These are phyloP conservation scores for Autographa pulchrina DNA, from an alignment of 2,888 invertebrate genomes.

Conservation along the genomic window DNA sequence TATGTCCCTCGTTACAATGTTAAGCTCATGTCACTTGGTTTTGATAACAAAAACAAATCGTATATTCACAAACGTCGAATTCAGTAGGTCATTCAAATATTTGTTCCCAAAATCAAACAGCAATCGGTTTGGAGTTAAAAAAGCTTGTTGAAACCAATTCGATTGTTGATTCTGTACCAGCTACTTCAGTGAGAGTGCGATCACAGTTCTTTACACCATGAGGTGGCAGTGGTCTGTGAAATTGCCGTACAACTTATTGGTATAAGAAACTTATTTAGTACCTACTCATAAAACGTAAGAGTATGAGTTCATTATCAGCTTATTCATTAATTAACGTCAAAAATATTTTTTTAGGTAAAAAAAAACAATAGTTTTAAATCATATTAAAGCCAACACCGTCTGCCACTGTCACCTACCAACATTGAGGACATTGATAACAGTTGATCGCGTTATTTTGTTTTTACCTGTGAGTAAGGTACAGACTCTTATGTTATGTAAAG, in stretches of 20 bases:
- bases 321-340: no score
- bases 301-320: no score
- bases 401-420: no score
- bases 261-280: no score
- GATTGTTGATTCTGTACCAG: not conserved
- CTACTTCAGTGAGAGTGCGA: not conserved
- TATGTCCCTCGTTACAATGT: not conserved
- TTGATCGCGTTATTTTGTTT: no score
- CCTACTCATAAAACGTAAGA: no score
- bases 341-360: no score
- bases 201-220: not conserved
- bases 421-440: no score
- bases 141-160: not conserved
- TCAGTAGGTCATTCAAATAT: conserved; percentile 5
- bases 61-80: not conserved
- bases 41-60: not conserved
- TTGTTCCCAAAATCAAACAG: conserved; percentile 3
- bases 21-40: not conserved
- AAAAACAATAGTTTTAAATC: no score
- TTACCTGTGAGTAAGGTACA: no score
- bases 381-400: no score
- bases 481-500: no score
- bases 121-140: not conserved
- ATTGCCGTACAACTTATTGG: not conserved
- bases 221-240: not conserved